Evolutionary conservation across 2,797 vertebrate genomes (phyloP), one percentile per base, ranked within the genome.

Genomic region (Tenualosa ilisha): DNA sequence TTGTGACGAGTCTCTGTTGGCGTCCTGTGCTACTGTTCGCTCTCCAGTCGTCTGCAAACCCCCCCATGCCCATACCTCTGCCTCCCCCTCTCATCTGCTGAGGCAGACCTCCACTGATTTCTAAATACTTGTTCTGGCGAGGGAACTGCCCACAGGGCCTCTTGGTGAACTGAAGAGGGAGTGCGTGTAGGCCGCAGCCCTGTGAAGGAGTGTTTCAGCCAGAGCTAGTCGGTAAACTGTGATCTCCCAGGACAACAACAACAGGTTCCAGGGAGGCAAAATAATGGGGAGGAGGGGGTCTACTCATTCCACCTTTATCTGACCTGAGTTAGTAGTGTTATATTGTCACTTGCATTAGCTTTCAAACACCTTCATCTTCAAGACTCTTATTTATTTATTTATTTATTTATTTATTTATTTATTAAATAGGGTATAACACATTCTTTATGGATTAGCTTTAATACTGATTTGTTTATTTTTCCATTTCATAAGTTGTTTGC

Each of bases 361-460:
- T 87, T 90, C 84, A 79, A 79, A 46, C 65, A 88, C 84, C 86
- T 24, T 88, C 90, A 87, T 89, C 90, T 1, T 85, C 82, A 86
- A 89, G 88, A 84, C 84, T 86, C 87, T 91, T 85, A 81, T 84
- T 17, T 61, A 82, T 90, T 87, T 85, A 84, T 89, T 86, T 68
- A 86, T 85, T 20, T 88, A 65, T 89, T 88, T 85, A 75, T 86
- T 87, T 88, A 81, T 43, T 49, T 90, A 9, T 59, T 79, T 79
- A 46, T 46, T 8, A 40, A 40, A 75, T 79, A 92, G 85, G 82
- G 86, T 91, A 89, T 85, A 88, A 90, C 87, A 89, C 84, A 91
- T 82, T 87, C 91, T 93, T 93, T 89, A 89, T 89, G 87, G 90
- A 90, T 88, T 91, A 93, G 91, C 92, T 94, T 94, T 91, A 92